Percentiles rank a stretch among this genome's conserved stretches.
Conservation (phyloP, 2,113 vertebrate genomes). For the Hoplias malabaricus region DNA sequence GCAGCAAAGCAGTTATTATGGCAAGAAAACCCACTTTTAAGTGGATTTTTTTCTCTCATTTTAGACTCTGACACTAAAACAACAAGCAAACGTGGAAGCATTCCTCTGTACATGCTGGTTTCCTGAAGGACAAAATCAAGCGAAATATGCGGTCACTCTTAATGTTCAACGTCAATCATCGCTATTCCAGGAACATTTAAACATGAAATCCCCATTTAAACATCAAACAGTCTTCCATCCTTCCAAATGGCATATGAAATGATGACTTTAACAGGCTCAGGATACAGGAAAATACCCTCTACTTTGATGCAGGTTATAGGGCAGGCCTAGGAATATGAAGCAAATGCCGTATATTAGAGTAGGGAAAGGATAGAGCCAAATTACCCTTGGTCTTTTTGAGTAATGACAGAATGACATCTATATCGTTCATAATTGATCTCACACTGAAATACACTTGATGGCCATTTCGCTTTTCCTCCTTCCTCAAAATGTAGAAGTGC, state of each 20-base stretch:
- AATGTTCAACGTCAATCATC: not conserved
- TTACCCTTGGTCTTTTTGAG: not conserved
- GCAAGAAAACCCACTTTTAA: conserved; percentile 31
- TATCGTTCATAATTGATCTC: not conserved
- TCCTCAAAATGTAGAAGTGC: too few species aligned
- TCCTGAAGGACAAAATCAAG: conserved; percentile 19
- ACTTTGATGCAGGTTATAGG: not conserved
- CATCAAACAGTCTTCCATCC: not conserved
- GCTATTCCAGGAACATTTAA: not conserved
- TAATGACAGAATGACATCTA: not conserved
- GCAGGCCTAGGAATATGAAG: not conserved
- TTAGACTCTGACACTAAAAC: not conserved
- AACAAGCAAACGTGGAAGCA: conserved; percentile 16
- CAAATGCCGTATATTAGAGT: not conserved
- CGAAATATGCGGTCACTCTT: not conserved
- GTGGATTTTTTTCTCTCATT: not conserved
- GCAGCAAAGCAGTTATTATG: conserved; percentile 53
- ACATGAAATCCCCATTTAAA: conserved; percentile 27
- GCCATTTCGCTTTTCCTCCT: too few species aligned
- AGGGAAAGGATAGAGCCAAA: not conserved
- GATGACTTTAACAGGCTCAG: not conserved
- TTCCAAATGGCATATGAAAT: not conserved
- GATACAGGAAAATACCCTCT: not conserved
- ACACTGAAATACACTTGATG: not conserved
- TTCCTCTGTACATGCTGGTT: conserved; percentile 7